Conservation (phyloP, 2,113 vertebrate species). For the Apteryx owenii region DNA sequence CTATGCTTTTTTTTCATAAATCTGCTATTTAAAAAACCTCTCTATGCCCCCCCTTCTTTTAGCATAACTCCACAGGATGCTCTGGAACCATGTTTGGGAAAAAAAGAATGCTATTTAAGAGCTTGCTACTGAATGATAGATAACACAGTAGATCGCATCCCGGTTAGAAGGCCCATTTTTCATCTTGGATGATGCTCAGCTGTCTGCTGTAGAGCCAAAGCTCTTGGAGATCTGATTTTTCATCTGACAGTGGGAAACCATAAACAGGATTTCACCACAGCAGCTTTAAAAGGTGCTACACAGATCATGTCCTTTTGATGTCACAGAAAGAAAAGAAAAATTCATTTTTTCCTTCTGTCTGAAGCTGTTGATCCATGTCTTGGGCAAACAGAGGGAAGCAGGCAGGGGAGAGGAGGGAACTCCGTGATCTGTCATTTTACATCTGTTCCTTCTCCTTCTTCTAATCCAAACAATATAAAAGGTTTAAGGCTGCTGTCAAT, state of each 20-base stretch:
- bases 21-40: neutral
- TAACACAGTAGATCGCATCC: neutral
- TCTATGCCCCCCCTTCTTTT: neutral
- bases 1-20: neutral
- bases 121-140: neutral
- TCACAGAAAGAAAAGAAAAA: conserved; percentile 3
- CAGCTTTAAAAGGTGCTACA: neutral
- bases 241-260: neutral
- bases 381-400: neutral
- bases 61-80: neutral
- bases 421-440: neutral
- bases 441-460: neutral
- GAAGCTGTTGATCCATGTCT: neutral
- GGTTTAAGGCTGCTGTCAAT: neutral
- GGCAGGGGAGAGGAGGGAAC: neutral
- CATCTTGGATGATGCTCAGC: neutral
- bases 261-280: neutral
- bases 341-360: neutral
- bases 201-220: neutral
- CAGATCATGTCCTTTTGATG: neutral
- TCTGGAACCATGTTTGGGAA: neutral
- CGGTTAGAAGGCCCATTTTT: neutral
- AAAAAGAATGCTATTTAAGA: neutral
- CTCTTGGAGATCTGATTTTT: neutral
- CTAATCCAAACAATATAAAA: neutral